A percentile compares a stretch with the other conserved stretches of the same genome.
Evolutionary conservation across 2,113 vertebrate genomes (phyloP).

Genomic region (Panthera uncia): DNA sequence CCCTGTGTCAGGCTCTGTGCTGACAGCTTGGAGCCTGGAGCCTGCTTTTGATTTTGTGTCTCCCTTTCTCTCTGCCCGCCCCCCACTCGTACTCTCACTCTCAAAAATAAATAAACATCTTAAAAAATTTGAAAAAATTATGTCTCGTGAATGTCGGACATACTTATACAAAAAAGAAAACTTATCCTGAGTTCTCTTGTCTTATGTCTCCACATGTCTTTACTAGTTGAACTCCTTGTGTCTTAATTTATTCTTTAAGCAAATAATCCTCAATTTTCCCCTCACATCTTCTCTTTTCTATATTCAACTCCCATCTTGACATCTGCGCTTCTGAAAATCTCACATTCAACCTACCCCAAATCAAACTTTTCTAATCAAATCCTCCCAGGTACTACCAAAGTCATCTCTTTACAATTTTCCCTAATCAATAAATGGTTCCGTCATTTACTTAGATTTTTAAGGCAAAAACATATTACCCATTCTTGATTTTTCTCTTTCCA

Average conservation of each 20-base stretch:
- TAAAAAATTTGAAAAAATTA: not conserved
- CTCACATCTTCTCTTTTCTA: not conserved
- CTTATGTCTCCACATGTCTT: not conserved
- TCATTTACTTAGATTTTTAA: not conserved
- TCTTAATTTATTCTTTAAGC: not conserved
- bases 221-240: not conserved
- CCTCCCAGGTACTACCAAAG: not conserved
- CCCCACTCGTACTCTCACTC: too few relatives aligned
- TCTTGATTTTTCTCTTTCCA: not conserved
- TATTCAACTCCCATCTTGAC: not conserved
- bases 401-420: not conserved
- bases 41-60: too few relatives aligned
- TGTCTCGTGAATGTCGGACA: fast-evolving
- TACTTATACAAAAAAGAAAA: not conserved
- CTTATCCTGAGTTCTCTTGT: not conserved
- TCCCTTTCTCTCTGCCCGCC: too few relatives aligned
- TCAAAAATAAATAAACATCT: too few relatives aligned
- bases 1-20: too few relatives aligned
- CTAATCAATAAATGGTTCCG: not conserved
- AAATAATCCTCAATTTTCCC: not conserved
- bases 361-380: not conserved
- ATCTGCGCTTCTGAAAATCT: not conserved
- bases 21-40: too few relatives aligned
- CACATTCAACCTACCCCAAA: not conserved
- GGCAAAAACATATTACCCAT: not conserved